Percentiles rank a stretch among this genome's conserved stretches.
Conservation (phyloP, 2,888 invertebrate genomes). For the Parnassius smintheus region DNA sequence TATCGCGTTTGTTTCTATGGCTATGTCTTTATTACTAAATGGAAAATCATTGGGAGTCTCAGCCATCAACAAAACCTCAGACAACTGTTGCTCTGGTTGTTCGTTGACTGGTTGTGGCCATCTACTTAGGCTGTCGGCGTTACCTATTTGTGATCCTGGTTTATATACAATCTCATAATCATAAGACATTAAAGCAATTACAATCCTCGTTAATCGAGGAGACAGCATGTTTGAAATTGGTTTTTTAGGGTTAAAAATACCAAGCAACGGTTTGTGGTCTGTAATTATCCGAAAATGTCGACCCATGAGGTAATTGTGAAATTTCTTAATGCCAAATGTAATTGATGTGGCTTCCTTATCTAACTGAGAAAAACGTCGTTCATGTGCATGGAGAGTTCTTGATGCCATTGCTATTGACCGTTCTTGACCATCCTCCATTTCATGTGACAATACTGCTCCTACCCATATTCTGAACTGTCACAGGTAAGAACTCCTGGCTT, state of each 20-base stretch:
- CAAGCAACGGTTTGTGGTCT: too few species aligned
- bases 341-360: slow-evolving; percentile 32
- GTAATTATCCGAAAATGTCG: too few species aligned
- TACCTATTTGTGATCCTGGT: slow-evolving; percentile 7
- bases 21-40: slow-evolving; percentile 19
- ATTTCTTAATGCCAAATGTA: background rate
- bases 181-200: too few species aligned
- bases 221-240: too few species aligned
- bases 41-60: slow-evolving; percentile 27
- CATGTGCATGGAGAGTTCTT: slow-evolving; percentile 28
- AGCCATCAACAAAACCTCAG: slow-evolving; percentile 25
- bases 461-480: slow-evolving; percentile 33
- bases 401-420: slow-evolving; percentile 29
- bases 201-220: too few species aligned
- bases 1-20: slow-evolving; percentile 23
- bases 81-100: slow-evolving; percentile 4
- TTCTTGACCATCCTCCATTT: slow-evolving; percentile 27
- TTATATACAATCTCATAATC: slow-evolving; percentile 30
- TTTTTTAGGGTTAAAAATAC: too few species aligned
- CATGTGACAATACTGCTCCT: slow-evolving; percentile 28
- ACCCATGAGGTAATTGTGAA: slow-evolving; percentile 11
- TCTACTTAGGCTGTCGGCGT: slow-evolving; percentile 20
- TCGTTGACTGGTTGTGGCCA: slow-evolving; percentile 31
- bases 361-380: slow-evolving; percentile 28
- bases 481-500: slow-evolving; percentile 28